phyloP scores from a whole-genome alignment of 2,888 invertebrate species.

The Margaritifera margaritifera region DNA sequence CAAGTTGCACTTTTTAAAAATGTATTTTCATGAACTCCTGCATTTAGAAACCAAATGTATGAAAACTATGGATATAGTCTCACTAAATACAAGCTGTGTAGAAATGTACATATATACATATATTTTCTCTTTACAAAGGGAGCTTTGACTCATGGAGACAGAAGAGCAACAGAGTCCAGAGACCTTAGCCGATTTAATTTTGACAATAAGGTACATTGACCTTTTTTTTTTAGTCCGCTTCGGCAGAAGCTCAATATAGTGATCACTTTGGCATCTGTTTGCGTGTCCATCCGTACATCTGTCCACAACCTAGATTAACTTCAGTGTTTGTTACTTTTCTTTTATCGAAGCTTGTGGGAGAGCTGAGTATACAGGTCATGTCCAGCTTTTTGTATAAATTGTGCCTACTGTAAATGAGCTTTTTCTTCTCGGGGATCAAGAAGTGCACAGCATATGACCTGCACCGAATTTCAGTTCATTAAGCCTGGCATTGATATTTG shows the following conservation, averaged over 20 bases:
- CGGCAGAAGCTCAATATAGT: background rate
- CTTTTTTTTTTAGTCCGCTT: background rate
- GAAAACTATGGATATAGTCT: too few relatives aligned
- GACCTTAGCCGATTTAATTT: conserved; percentile 99
- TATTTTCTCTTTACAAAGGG: conserved; percentile 76
- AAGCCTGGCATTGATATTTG: too few relatives aligned
- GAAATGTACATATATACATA: too few relatives aligned
- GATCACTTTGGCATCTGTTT: too few relatives aligned
- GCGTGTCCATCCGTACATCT: too few relatives aligned
- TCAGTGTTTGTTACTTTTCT: background rate
- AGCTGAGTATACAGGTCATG: too few relatives aligned
- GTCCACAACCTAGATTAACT: background rate
- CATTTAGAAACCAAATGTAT: background rate
- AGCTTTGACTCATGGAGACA: conserved; percentile 98
- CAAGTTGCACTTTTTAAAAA: background rate
- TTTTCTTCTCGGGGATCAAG: too few relatives aligned
- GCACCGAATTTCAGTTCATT: too few relatives aligned
- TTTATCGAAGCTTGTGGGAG: background rate
- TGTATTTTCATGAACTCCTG: background rate
- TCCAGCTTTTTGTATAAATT: too few relatives aligned
- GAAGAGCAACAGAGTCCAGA: conserved; percentile 96
- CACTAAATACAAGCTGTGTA: too few relatives aligned
- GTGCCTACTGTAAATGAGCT: too few relatives aligned
- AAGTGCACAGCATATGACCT: too few relatives aligned
- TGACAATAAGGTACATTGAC: conserved; percentile 85